phyloP scores from a whole-genome alignment of 2,113 vertebrate species.

The Onychostoma macrolepis region DNA sequence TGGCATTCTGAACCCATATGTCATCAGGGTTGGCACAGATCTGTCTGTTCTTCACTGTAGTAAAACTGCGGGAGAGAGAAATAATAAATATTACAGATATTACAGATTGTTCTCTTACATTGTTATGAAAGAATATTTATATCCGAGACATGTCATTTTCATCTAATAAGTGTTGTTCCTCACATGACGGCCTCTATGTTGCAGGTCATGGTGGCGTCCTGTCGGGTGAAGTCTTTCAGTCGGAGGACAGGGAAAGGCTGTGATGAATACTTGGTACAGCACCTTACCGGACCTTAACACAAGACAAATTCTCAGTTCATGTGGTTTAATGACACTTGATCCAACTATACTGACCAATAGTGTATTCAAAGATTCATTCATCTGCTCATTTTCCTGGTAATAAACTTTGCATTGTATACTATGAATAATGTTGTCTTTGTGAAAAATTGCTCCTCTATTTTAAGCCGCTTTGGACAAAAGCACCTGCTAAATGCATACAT shows the following conservation, averaged over 20 bases:
- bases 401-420: background rate
- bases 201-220: conserved; percentile 55
- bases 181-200: conserved; percentile 65
- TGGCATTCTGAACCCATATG: conserved; percentile 56
- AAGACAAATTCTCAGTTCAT: background rate
- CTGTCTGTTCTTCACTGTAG: conserved; percentile 38
- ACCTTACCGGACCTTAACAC: conserved; percentile 50
- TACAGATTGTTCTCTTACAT: background rate
- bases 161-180: conserved; percentile 44
- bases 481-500: background rate
- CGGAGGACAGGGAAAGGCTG: background rate
- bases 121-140: background rate
- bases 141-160: background rate
- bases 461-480: background rate
- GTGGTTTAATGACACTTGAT: background rate
- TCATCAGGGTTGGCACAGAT: conserved; percentile 61
- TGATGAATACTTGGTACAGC: conserved; percentile 63
- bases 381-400: background rate
- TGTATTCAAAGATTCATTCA: background rate
- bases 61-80: conserved; percentile 58
- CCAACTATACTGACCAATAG: background rate
- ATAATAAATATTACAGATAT: background rate
- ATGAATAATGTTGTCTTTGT: background rate
- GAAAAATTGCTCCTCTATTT: background rate
- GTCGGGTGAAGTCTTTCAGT: conserved; percentile 50